phyloP scores from a whole-genome alignment of 2,113 vertebrate species.

The Hoplias malabaricus region DNA sequence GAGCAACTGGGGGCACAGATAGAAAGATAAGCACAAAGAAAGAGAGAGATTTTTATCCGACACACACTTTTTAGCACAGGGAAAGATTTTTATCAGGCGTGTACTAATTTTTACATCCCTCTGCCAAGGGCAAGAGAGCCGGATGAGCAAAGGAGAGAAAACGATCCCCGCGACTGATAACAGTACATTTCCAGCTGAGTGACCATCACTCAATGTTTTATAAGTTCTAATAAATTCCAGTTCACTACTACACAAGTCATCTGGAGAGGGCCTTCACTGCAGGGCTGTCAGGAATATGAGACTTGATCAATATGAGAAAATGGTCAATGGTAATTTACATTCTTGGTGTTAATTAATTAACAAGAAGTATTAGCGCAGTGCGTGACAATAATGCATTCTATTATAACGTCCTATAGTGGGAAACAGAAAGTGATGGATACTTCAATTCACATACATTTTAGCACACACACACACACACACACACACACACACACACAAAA shows the following conservation, averaged over 20 bases:
- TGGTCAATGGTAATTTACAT: too few species aligned
- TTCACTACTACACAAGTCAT: background rate
- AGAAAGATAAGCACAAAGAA: background rate
- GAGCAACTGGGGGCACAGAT: conserved; percentile 4
- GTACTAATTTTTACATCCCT: conserved; percentile 9
- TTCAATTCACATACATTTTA: too few species aligned
- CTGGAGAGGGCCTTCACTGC: background rate
- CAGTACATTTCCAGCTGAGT: background rate
- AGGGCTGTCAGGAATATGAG: background rate
- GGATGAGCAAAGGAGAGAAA: background rate
- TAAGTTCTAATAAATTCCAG: background rate
- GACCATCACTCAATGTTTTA: conserved; percentile 1
- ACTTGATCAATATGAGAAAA: too few species aligned
- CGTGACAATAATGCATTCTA: too few species aligned
- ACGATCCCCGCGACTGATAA: background rate
- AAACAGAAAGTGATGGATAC: too few species aligned
- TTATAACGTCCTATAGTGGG: too few species aligned
- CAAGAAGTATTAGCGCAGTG: too few species aligned
- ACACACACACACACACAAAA: too few species aligned
- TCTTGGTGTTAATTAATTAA: too few species aligned
- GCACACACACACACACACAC: too few species aligned
- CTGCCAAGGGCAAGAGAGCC: background rate
- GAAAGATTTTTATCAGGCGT: background rate
- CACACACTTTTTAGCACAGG: background rate
- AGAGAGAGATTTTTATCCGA: conserved; percentile 4